Percentiles rank a stretch among this genome's conserved stretches.
Conservation (phyloP, 2,888 invertebrate genomes). For the Chrysodeixis includens region DNA sequence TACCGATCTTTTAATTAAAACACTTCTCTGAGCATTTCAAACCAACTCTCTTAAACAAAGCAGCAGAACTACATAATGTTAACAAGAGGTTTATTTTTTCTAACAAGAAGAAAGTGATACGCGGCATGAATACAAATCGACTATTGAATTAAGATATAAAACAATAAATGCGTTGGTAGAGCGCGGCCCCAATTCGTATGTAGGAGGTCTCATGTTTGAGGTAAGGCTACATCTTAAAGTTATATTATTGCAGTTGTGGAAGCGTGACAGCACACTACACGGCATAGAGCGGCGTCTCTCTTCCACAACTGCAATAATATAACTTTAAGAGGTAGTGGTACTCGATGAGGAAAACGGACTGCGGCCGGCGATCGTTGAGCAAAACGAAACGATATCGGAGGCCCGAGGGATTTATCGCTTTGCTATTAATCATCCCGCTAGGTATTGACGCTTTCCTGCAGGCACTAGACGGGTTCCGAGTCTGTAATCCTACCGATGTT, state of each 20-base stretch:
- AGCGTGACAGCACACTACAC: neutral
- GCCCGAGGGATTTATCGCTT: slow-evolving; percentile 71
- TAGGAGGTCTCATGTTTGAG: slow-evolving; percentile 27
- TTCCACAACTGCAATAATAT: too few species aligned
- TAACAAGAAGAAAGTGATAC: slow-evolving; percentile 61
- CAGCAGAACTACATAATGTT: slow-evolving; percentile 44
- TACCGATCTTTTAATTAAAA: slow-evolving; percentile 16
- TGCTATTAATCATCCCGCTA: slow-evolving; percentile 78
- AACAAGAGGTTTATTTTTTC: slow-evolving; percentile 55
- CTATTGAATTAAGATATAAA: slow-evolving; percentile 53
- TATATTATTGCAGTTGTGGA: too few species aligned
- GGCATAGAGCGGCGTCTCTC: neutral
- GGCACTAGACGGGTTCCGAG: slow-evolving; percentile 61
- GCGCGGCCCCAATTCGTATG: slow-evolving; percentile 31
- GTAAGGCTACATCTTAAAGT: slow-evolving; percentile 17
- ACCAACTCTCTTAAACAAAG: slow-evolving; percentile 11
- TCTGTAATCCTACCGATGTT: slow-evolving; percentile 66
- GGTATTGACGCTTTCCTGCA: slow-evolving; percentile 70
- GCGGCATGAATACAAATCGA: slow-evolving; percentile 56
- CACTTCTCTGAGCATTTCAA: neutral
- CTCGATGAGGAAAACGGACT: slow-evolving; percentile 42
- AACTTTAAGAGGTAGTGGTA: neutral
- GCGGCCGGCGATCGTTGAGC: slow-evolving; percentile 46
- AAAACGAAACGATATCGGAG: slow-evolving; percentile 70
- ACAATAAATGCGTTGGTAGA: slow-evolving; percentile 35